phyloP scores from a whole-genome alignment of 2,888 invertebrate species.

The Netelia melanura region DNA sequence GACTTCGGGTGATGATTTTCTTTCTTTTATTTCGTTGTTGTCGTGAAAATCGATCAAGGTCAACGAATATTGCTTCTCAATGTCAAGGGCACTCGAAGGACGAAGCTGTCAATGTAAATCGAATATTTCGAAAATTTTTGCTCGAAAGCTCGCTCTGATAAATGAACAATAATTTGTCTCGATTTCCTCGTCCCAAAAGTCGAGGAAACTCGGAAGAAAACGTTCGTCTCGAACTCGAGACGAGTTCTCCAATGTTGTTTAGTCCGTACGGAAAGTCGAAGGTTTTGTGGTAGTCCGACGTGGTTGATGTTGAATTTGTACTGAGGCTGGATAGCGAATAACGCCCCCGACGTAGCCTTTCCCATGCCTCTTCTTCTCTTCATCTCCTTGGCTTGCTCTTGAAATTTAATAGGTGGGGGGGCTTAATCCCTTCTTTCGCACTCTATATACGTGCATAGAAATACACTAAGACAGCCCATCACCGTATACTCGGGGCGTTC shows the following conservation, averaged over 20 bases:
- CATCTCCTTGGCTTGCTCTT: conserved; percentile 57
- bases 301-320: conserved; percentile 80
- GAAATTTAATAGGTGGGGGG: conserved; percentile 74
- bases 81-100: neutral
- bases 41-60: no score
- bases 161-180: neutral
- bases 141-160: neutral
- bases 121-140: neutral
- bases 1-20: neutral
- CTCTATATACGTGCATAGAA: conserved; percentile 54
- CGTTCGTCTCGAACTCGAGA: neutral
- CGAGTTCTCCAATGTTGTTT: neutral
- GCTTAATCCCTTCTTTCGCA: conserved; percentile 79
- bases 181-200: neutral
- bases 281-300: conserved; percentile 49
- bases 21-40: no score
- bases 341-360: conserved; percentile 77
- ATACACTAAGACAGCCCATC: conserved; percentile 46
- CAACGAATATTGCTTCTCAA: no score
- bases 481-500: no score
- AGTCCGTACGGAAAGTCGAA: conserved; percentile 40
- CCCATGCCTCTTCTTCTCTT: conserved; percentile 73
- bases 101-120: neutral
- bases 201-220: neutral
- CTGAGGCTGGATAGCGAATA: conserved; percentile 80